Conservation (phyloP, 2,113 vertebrate species). For the Strigops habroptila region DNA sequence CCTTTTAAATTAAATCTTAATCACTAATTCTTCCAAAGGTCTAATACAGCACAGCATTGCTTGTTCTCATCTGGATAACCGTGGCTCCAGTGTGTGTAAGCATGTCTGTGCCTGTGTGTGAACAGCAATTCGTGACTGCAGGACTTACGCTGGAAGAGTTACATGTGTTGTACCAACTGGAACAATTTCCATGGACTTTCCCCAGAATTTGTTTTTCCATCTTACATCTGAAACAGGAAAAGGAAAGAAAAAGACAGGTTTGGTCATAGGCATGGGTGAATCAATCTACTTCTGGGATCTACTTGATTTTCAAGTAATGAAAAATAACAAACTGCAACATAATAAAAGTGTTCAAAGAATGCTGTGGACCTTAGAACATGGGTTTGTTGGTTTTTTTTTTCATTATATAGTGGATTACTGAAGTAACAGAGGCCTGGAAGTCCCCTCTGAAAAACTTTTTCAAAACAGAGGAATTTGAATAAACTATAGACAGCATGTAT, state of each 20-base stretch:
- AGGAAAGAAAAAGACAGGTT: neutral
- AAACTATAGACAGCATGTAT: neutral
- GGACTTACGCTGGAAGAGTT: slow-evolving; percentile 86
- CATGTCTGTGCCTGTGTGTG: neutral
- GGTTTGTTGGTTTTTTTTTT: neutral
- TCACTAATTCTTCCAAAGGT: neutral
- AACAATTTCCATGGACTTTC: slow-evolving; percentile 98
- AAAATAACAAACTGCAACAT: neutral
- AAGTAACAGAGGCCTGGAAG: neutral
- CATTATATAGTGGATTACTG: neutral
- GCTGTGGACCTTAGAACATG: neutral
- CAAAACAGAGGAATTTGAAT: neutral
- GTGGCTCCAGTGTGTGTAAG: neutral
- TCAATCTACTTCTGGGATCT: neutral
- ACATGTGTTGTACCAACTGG: slow-evolving; percentile 92
- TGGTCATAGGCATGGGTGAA: neutral
- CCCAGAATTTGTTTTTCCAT: slow-evolving; percentile 99
- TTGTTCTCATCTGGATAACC: neutral
- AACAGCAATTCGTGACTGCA: neutral
- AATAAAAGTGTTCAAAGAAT: neutral
- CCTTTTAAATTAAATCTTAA: neutral
- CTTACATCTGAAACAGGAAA: slow-evolving; percentile 84
- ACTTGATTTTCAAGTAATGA: neutral
- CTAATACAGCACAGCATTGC: neutral
- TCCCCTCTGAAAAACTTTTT: neutral